Percentiles rank a stretch among this genome's conserved stretches.
phyloP scores from a whole-genome alignment of 2,113 vertebrate genomes.

The Psittacara wagleri region DNA sequence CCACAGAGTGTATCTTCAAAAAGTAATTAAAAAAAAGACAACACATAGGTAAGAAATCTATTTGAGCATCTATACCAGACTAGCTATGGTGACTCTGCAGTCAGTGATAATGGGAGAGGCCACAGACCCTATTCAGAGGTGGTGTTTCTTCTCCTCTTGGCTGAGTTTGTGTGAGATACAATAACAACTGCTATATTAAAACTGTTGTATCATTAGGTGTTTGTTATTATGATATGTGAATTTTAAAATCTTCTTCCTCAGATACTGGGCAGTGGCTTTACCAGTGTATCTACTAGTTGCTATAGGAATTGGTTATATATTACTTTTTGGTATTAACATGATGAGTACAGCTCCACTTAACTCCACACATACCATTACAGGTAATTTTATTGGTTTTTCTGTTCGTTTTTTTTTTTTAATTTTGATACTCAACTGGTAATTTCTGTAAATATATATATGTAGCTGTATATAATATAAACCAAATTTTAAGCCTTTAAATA shows the following conservation, averaged over 20 bases:
- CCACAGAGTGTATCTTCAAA: neutral
- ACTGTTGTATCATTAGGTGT: neutral
- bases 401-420: neutral
- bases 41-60: neutral
- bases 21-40: neutral
- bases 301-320: constrained; percentile 71
- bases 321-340: constrained; percentile 93
- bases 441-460: neutral
- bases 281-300: constrained; percentile 88
- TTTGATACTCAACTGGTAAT: neutral
- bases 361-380: constrained; percentile 90
- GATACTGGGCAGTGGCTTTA: constrained; percentile 91
- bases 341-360: constrained; percentile 88
- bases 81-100: neutral
- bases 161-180: neutral
- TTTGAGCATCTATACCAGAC: neutral
- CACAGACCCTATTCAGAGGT: neutral
- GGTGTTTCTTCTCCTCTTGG: neutral
- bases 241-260: constrained; percentile 34
- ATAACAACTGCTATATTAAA: neutral
- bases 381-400: constrained; percentile 55
- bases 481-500: neutral
- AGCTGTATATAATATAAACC: neutral
- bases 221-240: neutral
- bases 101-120: neutral